Percentiles rank a stretch among this genome's conserved stretches.
Conservation (phyloP, 2,797 vertebrate species). For the Chanos chanos region DNA sequence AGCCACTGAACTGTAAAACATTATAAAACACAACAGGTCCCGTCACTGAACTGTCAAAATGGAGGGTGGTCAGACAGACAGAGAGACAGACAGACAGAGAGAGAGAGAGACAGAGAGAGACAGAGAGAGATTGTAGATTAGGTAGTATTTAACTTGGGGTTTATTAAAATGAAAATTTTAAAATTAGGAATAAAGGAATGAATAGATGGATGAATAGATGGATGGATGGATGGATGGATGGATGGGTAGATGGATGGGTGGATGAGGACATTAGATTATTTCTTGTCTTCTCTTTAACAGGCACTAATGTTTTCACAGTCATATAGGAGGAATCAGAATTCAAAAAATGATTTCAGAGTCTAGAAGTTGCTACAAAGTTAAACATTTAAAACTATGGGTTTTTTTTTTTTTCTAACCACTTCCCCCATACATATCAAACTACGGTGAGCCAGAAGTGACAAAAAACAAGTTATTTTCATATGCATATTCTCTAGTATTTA, state of each 20-base stretch:
- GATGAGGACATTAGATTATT: slow-evolving; percentile 72
- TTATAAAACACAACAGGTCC: no score
- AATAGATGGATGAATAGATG: not conserved
- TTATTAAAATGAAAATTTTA: no score
- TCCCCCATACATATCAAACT: slow-evolving; percentile 82
- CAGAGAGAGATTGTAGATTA: not conserved
- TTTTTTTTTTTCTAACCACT: slow-evolving; percentile 80
- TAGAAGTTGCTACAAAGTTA: slow-evolving; percentile 83
- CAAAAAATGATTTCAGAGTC: slow-evolving; percentile 79
- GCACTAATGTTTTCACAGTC: slow-evolving; percentile 88
- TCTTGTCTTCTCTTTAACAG: slow-evolving; percentile 81
- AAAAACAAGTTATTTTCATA: no score
- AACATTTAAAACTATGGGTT: slow-evolving; percentile 87
- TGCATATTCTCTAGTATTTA: no score
- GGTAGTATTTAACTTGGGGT: slow-evolving; percentile 3
- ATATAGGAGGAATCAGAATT: slow-evolving; percentile 81
- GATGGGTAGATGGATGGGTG: slow-evolving; percentile 60
- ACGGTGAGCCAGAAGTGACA: no score
- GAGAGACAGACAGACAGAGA: no score
- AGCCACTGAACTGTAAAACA: no score
- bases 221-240: slow-evolving; percentile 68
- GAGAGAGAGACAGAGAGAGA: not conserved
- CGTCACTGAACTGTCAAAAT: no score
- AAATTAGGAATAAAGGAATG: no score
- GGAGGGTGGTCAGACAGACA: no score